Evolutionary conservation across 2,113 vertebrate species (phyloP).

Genomic region (Pyrgilauda ruficollis): DNA sequence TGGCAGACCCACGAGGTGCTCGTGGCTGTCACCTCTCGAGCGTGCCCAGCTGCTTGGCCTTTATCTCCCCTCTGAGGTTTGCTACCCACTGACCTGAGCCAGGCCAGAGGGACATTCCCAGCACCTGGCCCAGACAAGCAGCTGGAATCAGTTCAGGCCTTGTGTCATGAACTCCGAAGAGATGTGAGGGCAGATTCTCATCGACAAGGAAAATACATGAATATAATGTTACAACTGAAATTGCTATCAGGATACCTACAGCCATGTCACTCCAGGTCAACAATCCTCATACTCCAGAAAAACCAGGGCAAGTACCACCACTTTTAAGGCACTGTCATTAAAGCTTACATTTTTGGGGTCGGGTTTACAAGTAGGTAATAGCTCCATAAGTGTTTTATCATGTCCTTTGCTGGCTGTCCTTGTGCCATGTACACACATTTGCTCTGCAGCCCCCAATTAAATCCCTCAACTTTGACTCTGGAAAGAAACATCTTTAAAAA

Average conservation of each 20-base stretch:
- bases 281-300: background rate
- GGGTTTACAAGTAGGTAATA: background rate
- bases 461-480: background rate
- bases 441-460: background rate
- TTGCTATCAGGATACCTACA: background rate
- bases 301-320: background rate
- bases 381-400: background rate
- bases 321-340: background rate
- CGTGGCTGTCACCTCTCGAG: background rate
- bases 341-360: background rate
- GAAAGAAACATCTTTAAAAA: slow-evolving; percentile 1
- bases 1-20: rapidly evolving
- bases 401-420: background rate
- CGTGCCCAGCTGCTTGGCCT: background rate
- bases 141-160: background rate
- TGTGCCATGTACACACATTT: background rate
- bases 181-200: background rate
- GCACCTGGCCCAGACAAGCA: background rate
- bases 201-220: rapidly evolving
- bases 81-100: background rate
- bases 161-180: background rate
- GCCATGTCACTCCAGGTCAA: rapidly evolving
- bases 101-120: background rate
- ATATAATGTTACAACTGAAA: background rate
- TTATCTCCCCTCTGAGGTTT: background rate